Base-by-base conservation (phyloP, 1,140 invertebrate genomes). In the Microplitis demolitor region DNA sequence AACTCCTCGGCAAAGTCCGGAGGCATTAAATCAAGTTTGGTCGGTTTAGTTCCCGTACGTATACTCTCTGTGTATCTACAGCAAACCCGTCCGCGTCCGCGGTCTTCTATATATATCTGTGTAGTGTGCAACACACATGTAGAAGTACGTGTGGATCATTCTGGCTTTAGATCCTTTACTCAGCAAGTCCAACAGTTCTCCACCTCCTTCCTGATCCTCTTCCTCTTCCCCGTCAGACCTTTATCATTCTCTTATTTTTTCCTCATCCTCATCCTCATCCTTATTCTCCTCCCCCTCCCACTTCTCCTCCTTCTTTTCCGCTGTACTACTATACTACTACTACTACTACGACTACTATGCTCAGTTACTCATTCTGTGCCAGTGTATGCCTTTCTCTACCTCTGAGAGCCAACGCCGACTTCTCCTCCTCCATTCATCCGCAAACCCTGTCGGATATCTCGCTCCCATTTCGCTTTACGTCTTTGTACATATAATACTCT, bases 401-500 rank as follows among this genome's bases (percentile, higher is more conserved):
- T 50, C 53, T 39, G 39, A 39, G 39, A 39, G 60, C 60, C 58
- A 34, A 31, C 68, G 69, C 69, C 70, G 56, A 69, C 70, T 64
- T 61, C 34, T 66, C 50, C 67, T 73, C 71, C 61, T 77, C 78
- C 81, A 82, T 82, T 83, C 79, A 82, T 82, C 76, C 76, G 74
- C 70, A 34, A 62, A 53, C 70, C 64, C 73, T 71, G 74, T 81
- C 75, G 80, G 76, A 77, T 81, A 84, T 83, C 80, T 81, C 79
- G 80, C 79, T 82, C 78, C 74, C 79, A 80, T 84, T 83, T 78
- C 78, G 76, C 71, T 82, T 82, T 81, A 82, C 78, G 78, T 81
- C 81, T 83, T 79, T 81, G 78, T 83, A 83, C 74, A 83, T n/a
- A 56, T 83, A 83, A 84, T 82, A 75, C 78, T 76, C 82, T 77